Evolutionary conservation across 1,140 invertebrate genomes (phyloP).

Genomic region (Apocrypta bakeri): DNA sequence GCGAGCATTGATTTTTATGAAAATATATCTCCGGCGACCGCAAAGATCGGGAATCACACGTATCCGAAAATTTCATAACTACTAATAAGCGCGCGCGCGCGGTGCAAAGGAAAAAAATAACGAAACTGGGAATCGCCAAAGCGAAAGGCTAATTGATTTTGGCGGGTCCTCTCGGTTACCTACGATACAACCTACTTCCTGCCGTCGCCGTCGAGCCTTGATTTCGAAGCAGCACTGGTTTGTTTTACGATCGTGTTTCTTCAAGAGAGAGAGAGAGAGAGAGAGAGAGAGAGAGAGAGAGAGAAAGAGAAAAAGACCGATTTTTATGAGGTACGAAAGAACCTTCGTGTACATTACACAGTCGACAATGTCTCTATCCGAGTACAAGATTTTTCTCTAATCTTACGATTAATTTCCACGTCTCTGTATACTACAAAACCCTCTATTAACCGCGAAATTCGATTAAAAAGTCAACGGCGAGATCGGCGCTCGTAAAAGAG

Average conservation of each 20-base stretch:
- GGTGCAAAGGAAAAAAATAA: conserved; percentile 40
- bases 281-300: conserved; percentile 19
- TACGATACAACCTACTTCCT: conserved; percentile 63
- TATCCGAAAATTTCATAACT: conserved; percentile 61
- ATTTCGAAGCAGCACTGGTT: conserved; percentile 59
- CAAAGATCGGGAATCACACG: conserved; percentile 26
- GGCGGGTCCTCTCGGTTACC: conserved; percentile 58
- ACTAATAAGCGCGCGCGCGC: conserved; percentile 60
- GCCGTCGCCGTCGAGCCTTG: conserved; percentile 48
- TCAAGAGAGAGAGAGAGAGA: too few species aligned
- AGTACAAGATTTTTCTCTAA: not conserved
- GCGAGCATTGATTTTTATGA: conserved; percentile 32
- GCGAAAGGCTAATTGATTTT: conserved; percentile 61
- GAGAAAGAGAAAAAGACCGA: conserved; percentile 37
- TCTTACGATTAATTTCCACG: not conserved
- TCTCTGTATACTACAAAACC: not conserved
- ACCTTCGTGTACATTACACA: conserved; percentile 3
- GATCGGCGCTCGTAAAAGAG: conserved; percentile 23
- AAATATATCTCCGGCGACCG: conserved; percentile 5
- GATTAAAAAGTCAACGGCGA: not conserved
- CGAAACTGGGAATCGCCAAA: conserved; percentile 16
- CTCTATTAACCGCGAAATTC: not conserved
- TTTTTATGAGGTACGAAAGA: conserved; percentile 55
- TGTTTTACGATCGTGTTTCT: conserved; percentile 62
- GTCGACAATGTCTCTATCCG: conserved; percentile 47